These are phyloP conservation scores for Potamarius usumacintae DNA, from an alignment of 2,113 vertebrate species.

Conservation along the genomic window DNA sequence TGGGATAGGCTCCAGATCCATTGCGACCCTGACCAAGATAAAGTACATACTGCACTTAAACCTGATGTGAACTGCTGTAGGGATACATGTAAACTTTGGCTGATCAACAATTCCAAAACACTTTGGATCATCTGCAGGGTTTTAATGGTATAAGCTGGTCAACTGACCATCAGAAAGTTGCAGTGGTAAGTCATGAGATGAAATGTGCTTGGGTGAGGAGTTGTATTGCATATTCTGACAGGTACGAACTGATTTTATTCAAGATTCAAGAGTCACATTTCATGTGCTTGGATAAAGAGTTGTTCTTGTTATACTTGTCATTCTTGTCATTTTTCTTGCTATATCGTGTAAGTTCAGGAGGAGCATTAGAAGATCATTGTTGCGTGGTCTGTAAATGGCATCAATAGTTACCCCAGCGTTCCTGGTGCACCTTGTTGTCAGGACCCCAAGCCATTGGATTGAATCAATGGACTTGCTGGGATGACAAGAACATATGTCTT, in stretches of 20 bases:
- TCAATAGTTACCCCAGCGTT: neutral
- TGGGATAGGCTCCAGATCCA: neutral
- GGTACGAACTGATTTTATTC: neutral
- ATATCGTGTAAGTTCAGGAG: neutral
- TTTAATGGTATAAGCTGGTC: neutral
- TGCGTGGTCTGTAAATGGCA: neutral
- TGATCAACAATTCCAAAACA: neutral
- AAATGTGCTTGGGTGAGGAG: neutral
- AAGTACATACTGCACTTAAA: neutral
- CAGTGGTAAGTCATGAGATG: neutral
- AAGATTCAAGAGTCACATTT: no score
- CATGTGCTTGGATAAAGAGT: no score
- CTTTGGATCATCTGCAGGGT: neutral
- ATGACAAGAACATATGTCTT: neutral
- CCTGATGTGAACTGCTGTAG: neutral
- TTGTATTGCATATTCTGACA: neutral
- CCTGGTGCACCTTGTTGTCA: neutral
- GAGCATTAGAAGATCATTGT: neutral
- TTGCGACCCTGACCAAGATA: neutral
- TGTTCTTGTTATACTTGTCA: no score
- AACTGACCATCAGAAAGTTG: neutral
- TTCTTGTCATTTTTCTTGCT: neutral
- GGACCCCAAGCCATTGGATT: neutral
- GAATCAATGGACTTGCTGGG: neutral
- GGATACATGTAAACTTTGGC: neutral